Conservation (phyloP, 2,888 invertebrate species). For the Cheilosia soror region DNA sequence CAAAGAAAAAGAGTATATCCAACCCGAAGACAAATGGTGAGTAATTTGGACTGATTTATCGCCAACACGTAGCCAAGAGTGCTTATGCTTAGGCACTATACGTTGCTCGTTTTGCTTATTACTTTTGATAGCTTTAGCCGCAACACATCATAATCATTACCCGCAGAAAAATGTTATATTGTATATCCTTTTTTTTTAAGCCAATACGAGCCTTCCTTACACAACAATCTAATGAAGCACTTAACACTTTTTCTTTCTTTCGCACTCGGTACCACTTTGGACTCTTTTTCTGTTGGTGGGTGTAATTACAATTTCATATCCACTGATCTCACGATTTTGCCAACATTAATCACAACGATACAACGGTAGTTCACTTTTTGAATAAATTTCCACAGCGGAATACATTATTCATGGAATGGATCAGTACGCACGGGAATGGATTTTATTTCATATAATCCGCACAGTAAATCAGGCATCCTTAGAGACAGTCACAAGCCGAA, state of each 20-base stretch:
- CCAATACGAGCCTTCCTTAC: not conserved
- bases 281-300: slow-evolving; percentile 1
- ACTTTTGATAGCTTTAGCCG: slow-evolving; percentile 25
- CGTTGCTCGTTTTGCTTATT: not conserved
- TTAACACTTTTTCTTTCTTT: slow-evolving; percentile 16
- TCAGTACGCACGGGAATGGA: slow-evolving; percentile 55
- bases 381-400: slow-evolving; percentile 49
- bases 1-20: slow-evolving; percentile 8
- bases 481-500: slow-evolving; percentile 35
- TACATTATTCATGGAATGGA: slow-evolving; percentile 65
- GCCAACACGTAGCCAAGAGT: slow-evolving; percentile 57
- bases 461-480: slow-evolving; percentile 24
- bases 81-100: slow-evolving; percentile 11
- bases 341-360: slow-evolving; percentile 51
- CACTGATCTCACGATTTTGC: slow-evolving; percentile 55
- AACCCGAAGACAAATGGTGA: slow-evolving; percentile 69
- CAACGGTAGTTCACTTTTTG: slow-evolving; percentile 61
- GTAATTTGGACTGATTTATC: slow-evolving; percentile 70
- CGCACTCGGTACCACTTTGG: not conserved
- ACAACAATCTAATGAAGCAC: not conserved
- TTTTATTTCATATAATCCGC: slow-evolving; percentile 56
- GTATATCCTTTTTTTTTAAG: slow-evolving; percentile 8
- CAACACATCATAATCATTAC: slow-evolving; percentile 34
- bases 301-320: slow-evolving; percentile 62
- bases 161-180: slow-evolving; percentile 22